phyloP scores from a whole-genome alignment of 2,888 invertebrate genomes.

The Galerucella calmariensis region DNA sequence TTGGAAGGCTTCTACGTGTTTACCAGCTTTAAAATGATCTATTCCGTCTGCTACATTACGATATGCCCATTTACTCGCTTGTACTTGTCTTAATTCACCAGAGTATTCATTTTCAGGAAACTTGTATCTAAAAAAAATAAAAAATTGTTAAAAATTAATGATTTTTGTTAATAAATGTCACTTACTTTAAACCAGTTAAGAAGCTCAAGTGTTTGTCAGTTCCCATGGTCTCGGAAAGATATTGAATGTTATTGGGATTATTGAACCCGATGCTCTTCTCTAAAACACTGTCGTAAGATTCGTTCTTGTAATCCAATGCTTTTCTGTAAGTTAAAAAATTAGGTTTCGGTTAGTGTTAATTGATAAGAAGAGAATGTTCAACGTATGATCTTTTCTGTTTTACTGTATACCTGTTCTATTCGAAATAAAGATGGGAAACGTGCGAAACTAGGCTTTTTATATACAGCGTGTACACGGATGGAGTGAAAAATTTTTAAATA shows the following conservation, averaged over 20 bases:
- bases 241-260: slow-evolving; percentile 89
- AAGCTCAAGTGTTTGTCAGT: slow-evolving; percentile 78
- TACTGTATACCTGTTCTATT: too few relatives aligned
- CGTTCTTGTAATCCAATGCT: slow-evolving; percentile 82
- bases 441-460: too few relatives aligned
- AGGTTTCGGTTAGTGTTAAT: slow-evolving; percentile 25
- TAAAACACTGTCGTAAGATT: slow-evolving; percentile 83
- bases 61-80: slow-evolving; percentile 94
- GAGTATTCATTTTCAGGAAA: slow-evolving; percentile 86
- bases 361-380: neutral
- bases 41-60: slow-evolving; percentile 94
- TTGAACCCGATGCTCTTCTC: slow-evolving; percentile 86
- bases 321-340: slow-evolving; percentile 70
- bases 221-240: slow-evolving; percentile 80
- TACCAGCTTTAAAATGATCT: slow-evolving; percentile 91
- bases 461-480: too few relatives aligned
- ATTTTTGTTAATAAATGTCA: slow-evolving; percentile 12
- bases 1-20: slow-evolving; percentile 94
- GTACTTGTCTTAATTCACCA: slow-evolving; percentile 84
- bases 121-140: slow-evolving; percentile 69
- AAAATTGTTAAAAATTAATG: neutral
- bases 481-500: too few relatives aligned
- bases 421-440: too few relatives aligned
- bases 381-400: neutral
- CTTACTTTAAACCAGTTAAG: slow-evolving; percentile 77